These are phyloP conservation scores for Zelleria hepariella DNA, from an alignment of 2,888 invertebrate species.

Conservation along the genomic window DNA sequence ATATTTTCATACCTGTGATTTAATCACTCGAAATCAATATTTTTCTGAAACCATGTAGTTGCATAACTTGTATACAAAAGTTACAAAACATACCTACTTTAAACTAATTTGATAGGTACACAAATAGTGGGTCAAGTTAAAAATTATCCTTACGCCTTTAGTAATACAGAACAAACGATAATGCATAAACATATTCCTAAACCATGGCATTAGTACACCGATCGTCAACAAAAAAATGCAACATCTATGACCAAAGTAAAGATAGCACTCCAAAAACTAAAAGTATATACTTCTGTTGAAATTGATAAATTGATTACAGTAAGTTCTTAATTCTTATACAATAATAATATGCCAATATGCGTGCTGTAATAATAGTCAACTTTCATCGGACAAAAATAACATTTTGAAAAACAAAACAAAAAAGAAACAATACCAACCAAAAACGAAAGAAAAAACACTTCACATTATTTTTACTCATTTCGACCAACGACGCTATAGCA, in stretches of 20 bases:
- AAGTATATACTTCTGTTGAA: not conserved
- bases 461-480: too few species aligned
- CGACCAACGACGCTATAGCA: too few species aligned
- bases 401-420: too few species aligned
- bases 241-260: not conserved
- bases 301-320: not conserved
- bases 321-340: too few species aligned
- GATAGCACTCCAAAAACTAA: not conserved
- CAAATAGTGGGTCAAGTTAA: not conserved
- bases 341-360: too few species aligned
- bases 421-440: too few species aligned
- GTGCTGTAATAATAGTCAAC: too few species aligned
- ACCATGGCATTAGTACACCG: not conserved
- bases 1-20: conserved; percentile 41
- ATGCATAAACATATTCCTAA: too few species aligned
- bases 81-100: conserved; percentile 1
- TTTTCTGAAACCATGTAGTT: not conserved
- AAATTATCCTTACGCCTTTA: not conserved
- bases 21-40: conserved; percentile 40
- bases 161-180: not conserved
- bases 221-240: not conserved
- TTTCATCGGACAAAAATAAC: too few species aligned
- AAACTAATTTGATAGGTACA: not conserved
- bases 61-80: not conserved
- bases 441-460: too few species aligned